phyloP scores from a whole-genome alignment of 2,113 vertebrate genomes.

The Cololabis saira region DNA sequence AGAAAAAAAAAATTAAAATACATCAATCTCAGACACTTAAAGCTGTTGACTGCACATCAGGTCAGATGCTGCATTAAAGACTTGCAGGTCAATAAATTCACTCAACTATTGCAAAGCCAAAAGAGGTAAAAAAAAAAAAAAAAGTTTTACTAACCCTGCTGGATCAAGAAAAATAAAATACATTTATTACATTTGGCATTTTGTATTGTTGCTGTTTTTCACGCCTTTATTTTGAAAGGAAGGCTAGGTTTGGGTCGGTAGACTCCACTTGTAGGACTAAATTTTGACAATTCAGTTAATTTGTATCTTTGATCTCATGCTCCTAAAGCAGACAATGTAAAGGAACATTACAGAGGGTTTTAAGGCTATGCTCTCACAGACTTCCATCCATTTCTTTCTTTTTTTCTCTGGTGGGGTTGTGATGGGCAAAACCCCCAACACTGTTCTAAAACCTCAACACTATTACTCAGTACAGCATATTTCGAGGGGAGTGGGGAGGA shows the following conservation, averaged over 20 bases:
- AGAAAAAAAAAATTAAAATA: neutral
- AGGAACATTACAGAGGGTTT: constrained; percentile 42
- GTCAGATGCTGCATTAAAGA: constrained; percentile 39
- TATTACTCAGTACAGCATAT: constrained; percentile 73
- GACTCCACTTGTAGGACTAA: constrained; percentile 13
- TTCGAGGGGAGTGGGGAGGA: constrained; percentile 35
- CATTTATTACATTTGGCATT: neutral
- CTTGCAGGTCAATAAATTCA: constrained; percentile 56
- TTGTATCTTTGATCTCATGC: constrained; percentile 29
- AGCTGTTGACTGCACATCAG: constrained; percentile 38
- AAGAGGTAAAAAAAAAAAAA: constrained; percentile 14
- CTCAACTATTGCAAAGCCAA: constrained; percentile 40
- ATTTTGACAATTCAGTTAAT: constrained; percentile 49
- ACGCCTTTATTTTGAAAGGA: constrained; percentile 15
- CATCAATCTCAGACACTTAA: constrained; percentile 25
- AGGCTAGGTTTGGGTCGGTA: neutral
- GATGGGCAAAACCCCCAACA: constrained; percentile 30
- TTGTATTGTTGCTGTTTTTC: constrained; percentile 23
- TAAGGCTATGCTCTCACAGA: constrained; percentile 67
- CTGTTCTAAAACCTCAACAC: constrained; percentile 67
- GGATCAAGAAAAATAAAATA: constrained; percentile 6
- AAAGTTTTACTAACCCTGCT: constrained; percentile 11
- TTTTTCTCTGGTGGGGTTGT: constrained; percentile 5
- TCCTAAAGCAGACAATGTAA: constrained; percentile 32
- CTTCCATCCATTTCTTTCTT: constrained; percentile 50